Evolutionary conservation across 2,797 vertebrate genomes (phyloP).

Genomic region (Clarias fuscus): DNA sequence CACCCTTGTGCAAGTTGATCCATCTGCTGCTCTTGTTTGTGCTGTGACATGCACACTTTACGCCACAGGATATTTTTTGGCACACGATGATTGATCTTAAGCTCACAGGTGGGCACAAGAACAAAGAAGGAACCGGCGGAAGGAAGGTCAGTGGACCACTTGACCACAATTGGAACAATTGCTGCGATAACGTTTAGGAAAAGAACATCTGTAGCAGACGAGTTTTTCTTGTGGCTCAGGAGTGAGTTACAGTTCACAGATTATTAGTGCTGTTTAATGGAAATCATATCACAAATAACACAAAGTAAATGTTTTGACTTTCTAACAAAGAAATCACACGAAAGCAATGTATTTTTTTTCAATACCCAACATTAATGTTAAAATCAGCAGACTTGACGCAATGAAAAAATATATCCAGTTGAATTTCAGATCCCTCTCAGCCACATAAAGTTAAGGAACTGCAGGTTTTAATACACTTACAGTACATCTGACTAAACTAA

Average conservation of each 20-base stretch:
- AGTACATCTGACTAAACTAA: neutral
- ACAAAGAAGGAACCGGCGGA: conserved; percentile 9
- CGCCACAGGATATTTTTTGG: conserved; percentile 23
- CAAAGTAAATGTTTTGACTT: neutral
- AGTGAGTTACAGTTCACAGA: neutral
- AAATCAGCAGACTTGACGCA: neutral
- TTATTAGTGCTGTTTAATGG: neutral
- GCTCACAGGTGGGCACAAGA: conserved; percentile 16
- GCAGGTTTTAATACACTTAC: neutral
- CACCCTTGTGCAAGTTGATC: conserved; percentile 10
- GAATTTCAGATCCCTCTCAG: neutral
- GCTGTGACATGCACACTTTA: neutral
- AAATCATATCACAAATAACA: neutral
- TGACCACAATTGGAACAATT: neutral
- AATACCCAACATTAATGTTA: too few species aligned
- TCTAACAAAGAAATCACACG: too few species aligned
- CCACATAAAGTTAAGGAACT: neutral
- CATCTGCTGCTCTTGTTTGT: conserved; percentile 14
- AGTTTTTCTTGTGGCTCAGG: neutral
- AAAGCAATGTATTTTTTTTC: too few species aligned
- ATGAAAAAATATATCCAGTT: neutral
- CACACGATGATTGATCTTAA: conserved; percentile 2
- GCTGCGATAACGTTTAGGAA: neutral
- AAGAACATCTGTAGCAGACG: conserved; percentile 5
- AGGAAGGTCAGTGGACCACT: conserved; percentile 1